Evolutionary conservation across 2,797 vertebrate species (phyloP).

Genomic region (Chanos chanos): DNA sequence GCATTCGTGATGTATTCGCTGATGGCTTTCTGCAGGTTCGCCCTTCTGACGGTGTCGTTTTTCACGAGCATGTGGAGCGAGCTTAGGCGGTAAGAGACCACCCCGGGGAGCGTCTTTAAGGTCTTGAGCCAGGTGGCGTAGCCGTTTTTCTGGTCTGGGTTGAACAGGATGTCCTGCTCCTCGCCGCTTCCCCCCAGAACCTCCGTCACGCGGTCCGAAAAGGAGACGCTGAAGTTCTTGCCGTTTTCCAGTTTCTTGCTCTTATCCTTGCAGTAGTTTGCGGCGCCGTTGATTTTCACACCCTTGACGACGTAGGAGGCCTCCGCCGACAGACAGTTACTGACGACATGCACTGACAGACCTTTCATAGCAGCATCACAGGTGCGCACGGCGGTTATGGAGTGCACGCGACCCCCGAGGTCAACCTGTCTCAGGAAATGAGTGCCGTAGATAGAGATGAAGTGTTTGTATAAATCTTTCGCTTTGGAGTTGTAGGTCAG

Average conservation of each 20-base stretch:
- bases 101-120: slow-evolving; percentile 51
- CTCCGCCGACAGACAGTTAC: slow-evolving; percentile 60
- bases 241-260: slow-evolving; percentile 53
- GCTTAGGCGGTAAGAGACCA: slow-evolving; percentile 60
- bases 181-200: slow-evolving; percentile 46
- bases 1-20: slow-evolving; percentile 30
- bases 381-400: slow-evolving; percentile 65
- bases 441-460: slow-evolving; percentile 69
- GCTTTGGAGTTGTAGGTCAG: slow-evolving; percentile 31
- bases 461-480: slow-evolving; percentile 37
- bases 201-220: slow-evolving; percentile 51
- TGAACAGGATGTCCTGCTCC: slow-evolving; percentile 56
- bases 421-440: slow-evolving; percentile 63
- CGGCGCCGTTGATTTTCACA: accelerated
- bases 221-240: slow-evolving; percentile 58
- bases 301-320: slow-evolving; percentile 10
- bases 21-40: slow-evolving; percentile 40
- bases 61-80: slow-evolving; percentile 49
- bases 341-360: slow-evolving; percentile 45
- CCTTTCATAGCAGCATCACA: slow-evolving; percentile 59
- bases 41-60: background rate
- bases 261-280: slow-evolving; percentile 27
- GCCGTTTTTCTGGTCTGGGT: background rate
- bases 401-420: slow-evolving; percentile 58
- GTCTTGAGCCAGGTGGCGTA: slow-evolving; percentile 61